These are phyloP conservation scores for Lycaon pictus DNA, from an alignment of 2,113 vertebrate species.

Conservation along the genomic window DNA sequence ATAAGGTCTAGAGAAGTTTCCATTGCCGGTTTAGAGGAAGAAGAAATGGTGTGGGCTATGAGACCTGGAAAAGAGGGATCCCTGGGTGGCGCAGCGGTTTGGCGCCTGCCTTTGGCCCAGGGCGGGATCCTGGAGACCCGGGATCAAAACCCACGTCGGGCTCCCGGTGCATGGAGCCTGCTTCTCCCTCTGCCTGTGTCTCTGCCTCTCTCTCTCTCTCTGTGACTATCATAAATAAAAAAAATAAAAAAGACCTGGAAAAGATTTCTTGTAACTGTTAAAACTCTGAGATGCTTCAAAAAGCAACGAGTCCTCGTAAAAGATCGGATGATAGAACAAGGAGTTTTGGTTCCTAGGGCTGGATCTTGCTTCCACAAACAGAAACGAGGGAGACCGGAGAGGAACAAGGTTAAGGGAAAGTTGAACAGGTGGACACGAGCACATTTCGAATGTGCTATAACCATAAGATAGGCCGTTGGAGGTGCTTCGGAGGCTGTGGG, in stretches of 20 bases:
- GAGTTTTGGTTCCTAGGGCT: background rate
- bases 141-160: too few relatives aligned
- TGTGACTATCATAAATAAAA: too few relatives aligned
- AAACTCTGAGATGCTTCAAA: conserved; percentile 1
- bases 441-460: background rate
- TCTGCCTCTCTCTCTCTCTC: too few relatives aligned
- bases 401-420: background rate
- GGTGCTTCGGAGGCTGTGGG: background rate
- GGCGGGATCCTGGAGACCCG: too few relatives aligned
- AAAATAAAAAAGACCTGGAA: background rate
- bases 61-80: background rate
- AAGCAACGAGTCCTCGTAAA: background rate
- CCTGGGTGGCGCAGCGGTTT: too few relatives aligned
- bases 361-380: background rate
- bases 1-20: background rate
- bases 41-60: background rate
- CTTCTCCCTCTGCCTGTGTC: too few relatives aligned
- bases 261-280: conserved; percentile 34
- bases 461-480: background rate
- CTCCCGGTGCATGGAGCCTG: too few relatives aligned
- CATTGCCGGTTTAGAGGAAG: background rate
- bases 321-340: background rate
- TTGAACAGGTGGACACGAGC: background rate
- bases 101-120: too few relatives aligned
- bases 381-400: background rate